Conservation (phyloP, 2,113 vertebrate species). For the human region DNA sequence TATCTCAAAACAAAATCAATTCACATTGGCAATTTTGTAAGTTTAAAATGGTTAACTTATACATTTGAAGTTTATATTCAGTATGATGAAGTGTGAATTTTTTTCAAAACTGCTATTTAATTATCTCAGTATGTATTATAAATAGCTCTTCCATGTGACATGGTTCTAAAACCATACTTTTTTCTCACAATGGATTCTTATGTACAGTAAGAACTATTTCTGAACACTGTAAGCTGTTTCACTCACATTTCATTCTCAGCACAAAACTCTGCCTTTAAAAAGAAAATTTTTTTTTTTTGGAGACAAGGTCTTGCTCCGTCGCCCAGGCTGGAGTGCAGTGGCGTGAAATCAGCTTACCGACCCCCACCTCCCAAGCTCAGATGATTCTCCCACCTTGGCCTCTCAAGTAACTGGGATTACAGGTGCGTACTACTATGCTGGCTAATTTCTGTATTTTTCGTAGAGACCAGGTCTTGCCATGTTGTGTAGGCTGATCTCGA, state of each 20-base stretch:
- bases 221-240: neutral
- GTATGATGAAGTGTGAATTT: neutral
- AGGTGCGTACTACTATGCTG: too few relatives aligned
- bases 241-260: neutral
- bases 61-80: neutral
- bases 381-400: too few relatives aligned
- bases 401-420: too few relatives aligned
- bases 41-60: neutral
- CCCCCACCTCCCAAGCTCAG: too few relatives aligned
- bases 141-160: neutral
- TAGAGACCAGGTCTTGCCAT: too few relatives aligned
- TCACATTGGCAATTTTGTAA: neutral
- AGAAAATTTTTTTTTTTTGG: too few relatives aligned
- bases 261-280: neutral
- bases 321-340: too few relatives aligned
- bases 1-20: conserved; percentile 9
- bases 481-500: too few relatives aligned
- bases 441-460: too few relatives aligned
- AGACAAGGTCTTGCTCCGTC: too few relatives aligned
- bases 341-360: too few relatives aligned
- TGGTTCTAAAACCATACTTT: neutral
- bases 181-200: neutral
- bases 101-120: neutral
- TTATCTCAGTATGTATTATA: neutral
- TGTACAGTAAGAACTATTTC: neutral